Evolutionary conservation across 23 tunicate genomes (phyloP), one percentile per base, ranked within the genome.

Genomic region (Phallusia fumigata): DNA sequence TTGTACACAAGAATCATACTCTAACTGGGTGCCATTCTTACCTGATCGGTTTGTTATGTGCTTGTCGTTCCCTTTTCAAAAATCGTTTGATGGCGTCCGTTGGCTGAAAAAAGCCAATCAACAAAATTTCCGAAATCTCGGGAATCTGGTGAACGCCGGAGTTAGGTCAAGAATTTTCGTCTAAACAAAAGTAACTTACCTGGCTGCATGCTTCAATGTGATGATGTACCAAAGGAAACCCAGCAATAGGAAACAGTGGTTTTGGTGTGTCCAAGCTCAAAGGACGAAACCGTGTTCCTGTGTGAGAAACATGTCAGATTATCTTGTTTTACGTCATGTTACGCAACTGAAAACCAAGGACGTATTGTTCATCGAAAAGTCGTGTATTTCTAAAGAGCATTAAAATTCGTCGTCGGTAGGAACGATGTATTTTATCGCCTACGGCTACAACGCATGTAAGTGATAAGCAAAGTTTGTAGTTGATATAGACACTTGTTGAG

Each of bases 221-320:
- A 80, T 97, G 99, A 30, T 97, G 99, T 0, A 97, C 86, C 45
- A 97, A 84, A 16, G 99, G 97, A 81, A 92, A 92, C 15, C 99
- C 99, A 30, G 99, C 99, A 76, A 97, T 92, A 12, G 99, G 99
- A 81, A 97, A 97, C n/a, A 97, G 74, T 8, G 99, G 99, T 65
- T 97, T 97, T 36, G 99, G 99, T 52, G 93, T 81, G 64, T 97
- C 91, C 80, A 97, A 77, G 76, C 97, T 92, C 33, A 97, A 86
- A 11, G 99, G 99, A 36, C 99, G 97, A 77, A 97, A 97, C 74
- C 99, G 84, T 13, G 99, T 97, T 26, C 99, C 99, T 94, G 84
- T 22, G 2, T 22, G 13, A 24, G 28, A 6, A 8, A 58, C 8
- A 58, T 13, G 15, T 6, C 3, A 24, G 16, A 13, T 58, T 3